A percentile compares a stretch with the other conserved stretches of the same genome.
phyloP scores from a whole-genome alignment of 2,113 vertebrate species.

The Paralichthys olivaceus region DNA sequence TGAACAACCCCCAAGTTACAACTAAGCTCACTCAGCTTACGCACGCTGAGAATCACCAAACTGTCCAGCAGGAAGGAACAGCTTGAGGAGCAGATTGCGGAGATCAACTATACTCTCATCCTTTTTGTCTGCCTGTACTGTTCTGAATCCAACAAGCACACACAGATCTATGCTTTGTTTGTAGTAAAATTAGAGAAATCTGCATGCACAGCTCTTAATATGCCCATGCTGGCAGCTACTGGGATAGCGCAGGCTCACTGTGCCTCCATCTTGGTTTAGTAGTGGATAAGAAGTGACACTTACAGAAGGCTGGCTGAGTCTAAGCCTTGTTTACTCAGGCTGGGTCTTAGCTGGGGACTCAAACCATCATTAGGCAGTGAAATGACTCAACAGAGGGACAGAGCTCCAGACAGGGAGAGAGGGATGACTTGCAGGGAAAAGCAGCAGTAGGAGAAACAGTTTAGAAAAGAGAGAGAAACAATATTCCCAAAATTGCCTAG shows the following conservation, averaged over 20 bases:
- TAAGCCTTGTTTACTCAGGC: conserved; percentile 71
- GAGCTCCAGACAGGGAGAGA: conserved; percentile 21
- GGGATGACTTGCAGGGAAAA: conserved; percentile 12
- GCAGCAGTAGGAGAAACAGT: conserved; percentile 8
- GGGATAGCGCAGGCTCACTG: conserved; percentile 46
- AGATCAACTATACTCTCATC: not conserved
- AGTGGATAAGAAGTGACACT: conserved; percentile 75
- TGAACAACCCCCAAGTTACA: conserved; percentile 11
- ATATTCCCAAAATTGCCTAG: conserved; percentile 26
- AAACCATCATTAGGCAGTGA: conserved; percentile 70
- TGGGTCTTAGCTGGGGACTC: conserved; percentile 57
- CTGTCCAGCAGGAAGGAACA: conserved; percentile 20
- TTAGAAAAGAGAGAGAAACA: conserved; percentile 8
- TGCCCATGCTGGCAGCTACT: conserved; percentile 22
- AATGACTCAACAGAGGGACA: conserved; percentile 61
- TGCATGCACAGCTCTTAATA: conserved; percentile 4
- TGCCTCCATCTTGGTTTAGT: conserved; percentile 49
- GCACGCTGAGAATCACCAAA: conserved; percentile 9
- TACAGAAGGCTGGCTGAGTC: conserved; percentile 71
- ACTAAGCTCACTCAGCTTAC: not conserved
- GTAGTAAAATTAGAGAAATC: conserved; percentile 36
- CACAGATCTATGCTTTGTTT: conserved; percentile 23
- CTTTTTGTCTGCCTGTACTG: conserved; percentile 9
- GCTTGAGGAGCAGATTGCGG: conserved; percentile 41
- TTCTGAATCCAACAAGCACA: conserved; percentile 24